phyloP scores from a whole-genome alignment of 2,113 vertebrate genomes.

The Chionis minor region DNA sequence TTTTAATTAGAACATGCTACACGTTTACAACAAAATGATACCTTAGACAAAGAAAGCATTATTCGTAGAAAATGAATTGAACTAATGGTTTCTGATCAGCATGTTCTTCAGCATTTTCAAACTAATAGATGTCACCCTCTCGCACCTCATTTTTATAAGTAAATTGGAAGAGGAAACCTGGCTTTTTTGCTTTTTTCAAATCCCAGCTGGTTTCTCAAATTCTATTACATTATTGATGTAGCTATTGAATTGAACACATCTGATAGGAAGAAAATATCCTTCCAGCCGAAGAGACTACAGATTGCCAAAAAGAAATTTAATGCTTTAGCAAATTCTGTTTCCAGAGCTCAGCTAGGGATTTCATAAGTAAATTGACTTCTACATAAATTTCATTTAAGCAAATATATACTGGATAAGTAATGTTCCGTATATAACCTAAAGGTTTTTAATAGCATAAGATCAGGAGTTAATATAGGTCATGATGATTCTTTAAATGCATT shows the following conservation, averaged over 20 bases:
- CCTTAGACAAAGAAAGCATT: background rate
- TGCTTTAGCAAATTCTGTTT: background rate
- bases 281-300: background rate
- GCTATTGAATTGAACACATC: background rate
- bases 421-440: background rate
- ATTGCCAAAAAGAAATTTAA: background rate
- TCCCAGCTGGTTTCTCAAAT: conserved; percentile 4
- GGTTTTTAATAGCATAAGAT: background rate
- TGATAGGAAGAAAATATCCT: conserved; percentile 7
- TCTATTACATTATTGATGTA: background rate
- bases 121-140: background rate
- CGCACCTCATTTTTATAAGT: background rate
- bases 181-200: background rate
- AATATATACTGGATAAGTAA: background rate
- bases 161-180: background rate
- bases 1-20: background rate
- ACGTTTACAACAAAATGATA: background rate
- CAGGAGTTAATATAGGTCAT: background rate
- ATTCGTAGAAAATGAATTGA: background rate
- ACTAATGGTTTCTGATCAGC: background rate
- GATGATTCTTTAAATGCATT: background rate
- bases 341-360: background rate
- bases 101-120: background rate
- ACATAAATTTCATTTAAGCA: background rate
- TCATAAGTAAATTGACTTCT: background rate